Evolutionary conservation across 2,113 vertebrate genomes (phyloP), one percentile per base, ranked within the genome.

Genomic region (Chunga burmeisteri): DNA sequence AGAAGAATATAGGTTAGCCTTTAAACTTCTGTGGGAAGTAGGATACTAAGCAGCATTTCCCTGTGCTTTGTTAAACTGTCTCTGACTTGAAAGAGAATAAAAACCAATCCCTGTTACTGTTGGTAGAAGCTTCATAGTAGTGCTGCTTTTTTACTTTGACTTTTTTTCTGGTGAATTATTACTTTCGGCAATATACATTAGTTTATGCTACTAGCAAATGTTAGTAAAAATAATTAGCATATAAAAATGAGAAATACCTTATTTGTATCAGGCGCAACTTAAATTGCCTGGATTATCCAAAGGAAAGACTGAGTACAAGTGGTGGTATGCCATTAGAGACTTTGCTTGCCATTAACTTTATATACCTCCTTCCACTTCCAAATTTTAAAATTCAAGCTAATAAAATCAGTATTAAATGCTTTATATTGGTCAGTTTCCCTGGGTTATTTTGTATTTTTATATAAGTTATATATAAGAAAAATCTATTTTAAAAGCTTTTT

Each of bases 401-500:
- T 68, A 71, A 65, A 81, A 52, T 29, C 15, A 55, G 16, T 90
- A n/a, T 67, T 47, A 86, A 78, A 38, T 72, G 17, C 49, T 90
- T 82, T 38, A 16, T 58, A 40, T 46, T 61, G 44, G 74, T 74
- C 22, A 11, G 4, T 75, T 94, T 70, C 38, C 36, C 25, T 52
- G 32, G 61, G 53, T 93, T 6, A 36, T 81, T 94, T 73, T 86
- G 34, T 58, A 18, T 14, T 77, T 91, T 85, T 61, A 42, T 71
- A 0, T 42, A 66, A 34, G 17, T 44, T 82, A 26, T 52, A 73
- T 92, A 88, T 80, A 88, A 82, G 30, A 93, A 90, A 79, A 80
- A 70, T 38, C 66, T 95, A 50, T 91, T 94, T 88, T 80, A 44
- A 78, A 93, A 94, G 84, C 47, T 72, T 87, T 92, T 94, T 70